These are phyloP conservation scores for Tipula lateralis DNA, from an alignment of 2,888 invertebrate genomes.

Conservation along the genomic window DNA sequence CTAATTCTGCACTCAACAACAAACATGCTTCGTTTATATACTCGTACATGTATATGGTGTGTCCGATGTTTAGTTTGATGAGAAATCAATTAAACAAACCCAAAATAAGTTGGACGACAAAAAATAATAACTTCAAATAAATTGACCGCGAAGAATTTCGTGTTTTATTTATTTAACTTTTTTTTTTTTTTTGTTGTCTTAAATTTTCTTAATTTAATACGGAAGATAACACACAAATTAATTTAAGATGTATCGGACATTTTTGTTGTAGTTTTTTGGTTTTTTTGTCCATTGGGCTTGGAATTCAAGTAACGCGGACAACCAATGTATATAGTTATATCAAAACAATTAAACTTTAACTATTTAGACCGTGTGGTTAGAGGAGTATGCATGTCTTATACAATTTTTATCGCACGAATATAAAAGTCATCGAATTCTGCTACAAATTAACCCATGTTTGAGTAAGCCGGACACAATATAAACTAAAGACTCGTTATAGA, in stretches of 20 bases:
- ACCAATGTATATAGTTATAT: neutral
- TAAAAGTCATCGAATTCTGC: no score
- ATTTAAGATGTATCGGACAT: conserved; percentile 26
- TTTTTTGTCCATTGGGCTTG: neutral
- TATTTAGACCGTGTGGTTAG: no score
- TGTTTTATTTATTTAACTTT: neutral
- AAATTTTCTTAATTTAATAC: conserved; percentile 20
- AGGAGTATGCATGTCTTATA: no score
- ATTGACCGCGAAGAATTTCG: conserved; percentile 12
- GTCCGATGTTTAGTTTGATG: neutral
- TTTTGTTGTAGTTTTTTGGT: neutral
- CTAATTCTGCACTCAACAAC: neutral
- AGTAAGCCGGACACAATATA: no score
- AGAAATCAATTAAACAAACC: conserved; percentile 25
- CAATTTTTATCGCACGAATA: no score
- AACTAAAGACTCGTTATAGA: no score
- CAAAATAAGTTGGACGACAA: neutral
- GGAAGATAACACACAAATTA: conserved; percentile 26
- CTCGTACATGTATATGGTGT: neutral
- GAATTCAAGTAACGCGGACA: neutral
- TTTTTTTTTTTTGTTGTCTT: conserved; percentile 2
- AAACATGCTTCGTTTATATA: neutral
- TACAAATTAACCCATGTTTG: no score
- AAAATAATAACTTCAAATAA: neutral
- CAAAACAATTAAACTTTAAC: neutral